Evolutionary conservation across 1,140 invertebrate species (phyloP).

Genomic region (Conus betulinus): DNA sequence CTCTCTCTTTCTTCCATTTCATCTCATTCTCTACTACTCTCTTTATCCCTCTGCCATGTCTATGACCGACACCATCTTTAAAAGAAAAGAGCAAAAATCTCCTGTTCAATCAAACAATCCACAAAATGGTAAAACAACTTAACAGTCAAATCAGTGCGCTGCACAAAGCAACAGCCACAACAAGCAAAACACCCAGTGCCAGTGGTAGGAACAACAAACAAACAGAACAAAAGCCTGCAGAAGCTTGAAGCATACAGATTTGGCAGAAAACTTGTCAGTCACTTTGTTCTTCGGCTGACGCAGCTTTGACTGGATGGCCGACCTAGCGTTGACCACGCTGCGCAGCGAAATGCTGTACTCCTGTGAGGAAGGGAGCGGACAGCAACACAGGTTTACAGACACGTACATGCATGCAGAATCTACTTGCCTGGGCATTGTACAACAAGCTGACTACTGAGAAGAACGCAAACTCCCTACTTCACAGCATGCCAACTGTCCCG

Average conservation of each 20-base stretch:
- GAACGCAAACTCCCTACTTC: too few species aligned
- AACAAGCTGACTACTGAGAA: too few species aligned
- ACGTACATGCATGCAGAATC: not conserved
- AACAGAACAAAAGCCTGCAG: not conserved
- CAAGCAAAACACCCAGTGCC: not conserved
- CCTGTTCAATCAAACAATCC: not conserved
- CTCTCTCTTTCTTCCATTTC: too few species aligned
- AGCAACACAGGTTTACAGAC: not conserved
- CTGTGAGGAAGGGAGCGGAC: conserved; percentile 28
- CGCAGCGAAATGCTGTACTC: conserved; percentile 42
- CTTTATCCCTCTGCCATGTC: too few species aligned
- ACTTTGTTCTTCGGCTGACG: conserved; percentile 30
- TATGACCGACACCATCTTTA: too few species aligned
- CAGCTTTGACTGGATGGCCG: conserved; percentile 40
- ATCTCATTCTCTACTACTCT: too few species aligned
- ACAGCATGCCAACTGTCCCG: too few species aligned
- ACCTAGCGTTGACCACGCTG: conserved; percentile 34
- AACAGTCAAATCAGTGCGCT: not conserved
- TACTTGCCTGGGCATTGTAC: too few species aligned
- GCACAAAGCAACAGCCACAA: not conserved
- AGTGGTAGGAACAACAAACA: not conserved
- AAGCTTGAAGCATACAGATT: conserved; percentile 40
- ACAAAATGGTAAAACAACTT: too few species aligned
- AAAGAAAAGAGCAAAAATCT: not conserved
- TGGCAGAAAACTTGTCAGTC: conserved; percentile 36